Evolutionary conservation across 1,140 invertebrate genomes (phyloP), one percentile per base, ranked within the genome.

Genomic region (Zaprionus capensis): DNA sequence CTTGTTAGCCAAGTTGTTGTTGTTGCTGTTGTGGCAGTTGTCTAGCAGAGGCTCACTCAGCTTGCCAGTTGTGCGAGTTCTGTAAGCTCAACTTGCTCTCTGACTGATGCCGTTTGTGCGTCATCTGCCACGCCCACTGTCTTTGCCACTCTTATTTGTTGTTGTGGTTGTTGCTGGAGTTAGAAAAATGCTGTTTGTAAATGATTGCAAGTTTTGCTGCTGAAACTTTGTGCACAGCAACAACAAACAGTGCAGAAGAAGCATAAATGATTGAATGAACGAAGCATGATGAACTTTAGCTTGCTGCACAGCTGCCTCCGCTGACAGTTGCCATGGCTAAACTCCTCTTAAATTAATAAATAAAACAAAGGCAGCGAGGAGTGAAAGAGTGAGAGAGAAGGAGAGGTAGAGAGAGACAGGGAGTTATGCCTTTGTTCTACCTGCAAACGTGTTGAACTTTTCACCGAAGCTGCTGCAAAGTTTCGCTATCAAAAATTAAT

Each of bases 181-280:
- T 56, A 76, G 46, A 63, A 64, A 85, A 80, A 82, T 82, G 59
- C 58, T 82, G 80, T 82, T 73, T 80, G 78, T 87, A 86, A 85
- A 87, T 86, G 77, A 81, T 78, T 82, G 58, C 66, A 80, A 87
- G 78, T 81, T 44, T 65, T 34, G 17, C 55, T 57, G 38, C 15
- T 15, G 1, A 15, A 41, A 41, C 38, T 41, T 41, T 41, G 15
- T 41, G 14, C 9, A 34, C 3, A 34, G 31, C 38, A 41, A 41
- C 38, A 41, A 15, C 38, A n/a, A 34, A 34, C 1, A 34, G 38
- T 41, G 38, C 14, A n/a, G 31, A 9, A 34, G 31, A 41, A 41
- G 38, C 20, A 51, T 14, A 31, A 63, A 46, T 63, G 51, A 63
- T 34, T 20, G 17, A 71, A 61, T 34, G 24, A 66, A 55, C 49